Conservation (phyloP, 2,888 invertebrate species). For the Caprella mutica region DNA sequence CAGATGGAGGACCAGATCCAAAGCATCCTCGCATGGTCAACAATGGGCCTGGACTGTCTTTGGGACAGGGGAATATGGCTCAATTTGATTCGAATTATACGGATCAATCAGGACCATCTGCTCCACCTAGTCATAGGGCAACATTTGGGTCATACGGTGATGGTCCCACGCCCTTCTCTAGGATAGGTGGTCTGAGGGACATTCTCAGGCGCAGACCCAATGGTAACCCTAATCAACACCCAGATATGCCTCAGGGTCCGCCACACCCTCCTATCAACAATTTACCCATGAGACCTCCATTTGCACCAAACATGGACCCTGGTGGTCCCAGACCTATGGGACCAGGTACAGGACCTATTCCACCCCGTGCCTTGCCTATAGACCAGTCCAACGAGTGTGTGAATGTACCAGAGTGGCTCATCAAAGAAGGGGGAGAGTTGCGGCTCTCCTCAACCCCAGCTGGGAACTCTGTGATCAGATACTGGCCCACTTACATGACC, state of each 20-base stretch:
- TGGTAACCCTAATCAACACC: too few species aligned
- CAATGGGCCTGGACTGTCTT: neutral
- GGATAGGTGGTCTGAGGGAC: constrained; percentile 5
- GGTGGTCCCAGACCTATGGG: constrained; percentile 1
- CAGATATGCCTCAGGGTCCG: too few species aligned
- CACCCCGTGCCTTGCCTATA: neutral
- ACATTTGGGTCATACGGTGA: constrained; percentile 4
- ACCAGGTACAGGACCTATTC: neutral
- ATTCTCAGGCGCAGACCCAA: too few species aligned
- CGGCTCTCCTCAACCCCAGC: constrained; percentile 26
- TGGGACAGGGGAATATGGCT: neutral
- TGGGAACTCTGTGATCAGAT: constrained; percentile 31
- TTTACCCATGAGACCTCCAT: too few species aligned
- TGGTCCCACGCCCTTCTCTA: constrained; percentile 3
- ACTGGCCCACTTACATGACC: constrained; percentile 35
- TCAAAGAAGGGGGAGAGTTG: constrained; percentile 34
- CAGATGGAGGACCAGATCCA: neutral
- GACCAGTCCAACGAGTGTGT: constrained; percentile 3
- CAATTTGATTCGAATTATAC: constrained; percentile 22
- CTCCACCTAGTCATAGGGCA: constrained; percentile 17
- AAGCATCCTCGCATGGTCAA: constrained; percentile 1
- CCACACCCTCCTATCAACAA: too few species aligned
- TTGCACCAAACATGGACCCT: too few species aligned
- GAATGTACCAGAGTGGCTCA: constrained; percentile 35
- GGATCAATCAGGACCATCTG: constrained; percentile 13